Evolutionary conservation across 2,888 invertebrate genomes (phyloP).

Genomic region (Oithona nana): DNA sequence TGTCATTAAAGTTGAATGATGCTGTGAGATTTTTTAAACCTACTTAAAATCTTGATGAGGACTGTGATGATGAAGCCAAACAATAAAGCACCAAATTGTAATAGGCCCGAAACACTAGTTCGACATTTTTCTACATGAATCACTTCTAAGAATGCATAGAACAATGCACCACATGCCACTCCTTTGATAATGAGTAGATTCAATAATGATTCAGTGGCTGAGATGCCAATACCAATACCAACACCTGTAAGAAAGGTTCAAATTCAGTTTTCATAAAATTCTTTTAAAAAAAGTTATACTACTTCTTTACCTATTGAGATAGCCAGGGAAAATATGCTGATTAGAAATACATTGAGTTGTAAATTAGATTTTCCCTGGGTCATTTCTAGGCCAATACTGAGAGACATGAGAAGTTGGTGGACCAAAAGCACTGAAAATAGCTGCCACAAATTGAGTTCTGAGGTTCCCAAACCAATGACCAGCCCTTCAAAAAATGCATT

Average conservation of each 20-base stretch:
- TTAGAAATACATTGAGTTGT: too few species aligned
- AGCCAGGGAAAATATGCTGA: too few species aligned
- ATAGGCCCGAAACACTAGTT: not conserved
- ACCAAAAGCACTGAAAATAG: not conserved
- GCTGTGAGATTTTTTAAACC: not conserved
- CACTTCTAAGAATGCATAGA: not conserved
- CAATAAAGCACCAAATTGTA: not conserved
- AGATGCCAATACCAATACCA: too few species aligned
- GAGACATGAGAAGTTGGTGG: too few species aligned
- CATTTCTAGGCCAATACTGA: too few species aligned
- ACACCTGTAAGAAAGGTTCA: too few species aligned
- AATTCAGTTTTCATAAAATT: too few species aligned
- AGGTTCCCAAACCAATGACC: not conserved
- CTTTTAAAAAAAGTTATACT: too few species aligned
- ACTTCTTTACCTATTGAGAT: too few species aligned
- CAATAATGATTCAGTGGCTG: too few species aligned
- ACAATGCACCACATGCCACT: not conserved
- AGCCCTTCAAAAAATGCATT: not conserved
- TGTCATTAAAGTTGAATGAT: too few species aligned
- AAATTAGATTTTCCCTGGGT: too few species aligned
- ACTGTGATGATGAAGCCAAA: not conserved
- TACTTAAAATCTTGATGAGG: not conserved
- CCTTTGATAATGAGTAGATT: not conserved
- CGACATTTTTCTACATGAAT: not conserved
- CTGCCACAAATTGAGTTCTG: not conserved